Conservation (phyloP, 2,888 invertebrate genomes). For the Latrodectus elegans region DNA sequence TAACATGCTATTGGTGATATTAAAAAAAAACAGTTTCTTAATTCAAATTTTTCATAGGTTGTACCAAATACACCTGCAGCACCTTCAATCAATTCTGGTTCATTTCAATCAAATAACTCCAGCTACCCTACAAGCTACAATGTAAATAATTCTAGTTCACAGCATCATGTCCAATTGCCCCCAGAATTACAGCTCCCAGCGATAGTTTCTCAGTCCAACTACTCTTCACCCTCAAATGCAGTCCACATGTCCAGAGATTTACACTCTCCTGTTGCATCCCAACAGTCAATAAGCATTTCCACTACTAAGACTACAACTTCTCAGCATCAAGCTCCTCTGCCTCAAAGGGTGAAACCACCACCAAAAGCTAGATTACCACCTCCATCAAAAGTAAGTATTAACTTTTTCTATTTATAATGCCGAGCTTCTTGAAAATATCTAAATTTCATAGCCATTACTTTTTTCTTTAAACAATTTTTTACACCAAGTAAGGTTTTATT, state of each 20-base stretch:
- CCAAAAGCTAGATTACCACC: slow-evolving; percentile 86
- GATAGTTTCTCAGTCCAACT: slow-evolving; percentile 63
- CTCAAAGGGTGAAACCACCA: slow-evolving; percentile 79
- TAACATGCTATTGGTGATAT: neutral
- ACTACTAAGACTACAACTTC: slow-evolving; percentile 24
- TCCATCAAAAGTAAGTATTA: slow-evolving; percentile 83
- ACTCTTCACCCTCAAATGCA: slow-evolving; percentile 9
- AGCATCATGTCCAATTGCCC: slow-evolving; percentile 58
- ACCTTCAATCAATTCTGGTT: slow-evolving; percentile 43
- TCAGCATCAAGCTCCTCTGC: slow-evolving; percentile 35
- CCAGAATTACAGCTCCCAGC: slow-evolving; percentile 56
- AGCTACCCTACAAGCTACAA: slow-evolving; percentile 46
- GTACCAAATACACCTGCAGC: slow-evolving; percentile 54
- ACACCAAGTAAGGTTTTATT: too few relatives aligned
- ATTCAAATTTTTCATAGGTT: slow-evolving; percentile 30
- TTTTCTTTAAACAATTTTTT: too few relatives aligned
- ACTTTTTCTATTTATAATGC: neutral
- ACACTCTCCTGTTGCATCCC: slow-evolving; percentile 40
- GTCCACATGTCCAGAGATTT: slow-evolving; percentile 37
- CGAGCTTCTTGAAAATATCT: too few relatives aligned
- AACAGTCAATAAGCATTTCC: slow-evolving; percentile 27
- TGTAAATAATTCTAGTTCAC: slow-evolving; percentile 31
- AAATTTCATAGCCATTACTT: too few relatives aligned
- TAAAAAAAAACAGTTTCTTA: neutral
- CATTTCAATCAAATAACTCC: slow-evolving; percentile 53